Base-by-base conservation (phyloP, 1,140 invertebrate genomes). In the Zaprionus ornatus region DNA sequence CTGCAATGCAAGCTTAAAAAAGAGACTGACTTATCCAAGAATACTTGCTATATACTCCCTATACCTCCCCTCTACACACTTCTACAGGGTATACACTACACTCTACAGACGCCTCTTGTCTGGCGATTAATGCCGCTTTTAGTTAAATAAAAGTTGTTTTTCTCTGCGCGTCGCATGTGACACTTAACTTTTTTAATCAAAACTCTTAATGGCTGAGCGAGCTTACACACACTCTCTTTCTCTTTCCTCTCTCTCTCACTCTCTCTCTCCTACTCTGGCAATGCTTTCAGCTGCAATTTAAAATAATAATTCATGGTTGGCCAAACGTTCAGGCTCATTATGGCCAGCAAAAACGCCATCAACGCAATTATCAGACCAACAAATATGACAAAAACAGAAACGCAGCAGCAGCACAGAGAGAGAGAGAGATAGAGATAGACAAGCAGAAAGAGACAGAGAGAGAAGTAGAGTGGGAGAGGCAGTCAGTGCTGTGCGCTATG, bases 131-230 rank as follows among this genome's bases (percentile, higher is more conserved):
- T 68, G 73, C 29, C 62, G 17, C 32, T 37, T 50, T 27, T 69
- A 63, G 68, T 82, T 65, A 73, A 87, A 77, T 64, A 77, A 64
- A 67, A 52, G 35, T 69, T 48, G 32, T 67, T 66, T 21, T 13
- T 27, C n/a, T 45, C n/a, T 17, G 6, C 37, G n/a, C 15, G 15
- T 63, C 45, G 48, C 52, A 52, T 71, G 67, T 61, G 32, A 25
- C 77, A 74, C 62, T 74, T 59, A 80, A 70, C 73, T 74, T 80
- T 88, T 88, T 88, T 71, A 88, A 84, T 83, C 77, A 83, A 52
- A 71, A 55, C 64, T 67, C 64, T 64, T 66, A 32, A 59, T 13
- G 40, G 27, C n/a, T 52, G 25, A 15, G 54, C 6, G 48, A 50
- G 12, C 32, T n/a, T 37, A 42, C 0, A 23, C 45, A 3, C n/a